Evolutionary conservation across 1,140 invertebrate species (phyloP), one percentile per base, ranked within the genome.

Genomic region (Parapsyche elsis): DNA sequence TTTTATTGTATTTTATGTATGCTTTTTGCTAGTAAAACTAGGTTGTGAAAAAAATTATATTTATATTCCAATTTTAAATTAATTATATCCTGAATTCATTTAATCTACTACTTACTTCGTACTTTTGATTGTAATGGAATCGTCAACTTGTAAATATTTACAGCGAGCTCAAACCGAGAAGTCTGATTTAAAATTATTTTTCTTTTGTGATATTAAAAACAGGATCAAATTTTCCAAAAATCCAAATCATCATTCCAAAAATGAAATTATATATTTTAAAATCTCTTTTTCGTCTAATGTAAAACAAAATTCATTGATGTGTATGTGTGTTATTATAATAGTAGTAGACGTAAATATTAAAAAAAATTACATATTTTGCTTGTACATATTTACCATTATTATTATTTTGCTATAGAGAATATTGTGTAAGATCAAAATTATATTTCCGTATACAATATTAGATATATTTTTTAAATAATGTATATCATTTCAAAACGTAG

Each of bases 111-210:
- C 16, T 5, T 53, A 16, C 49, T 53, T 53, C 16, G 16, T n/a
- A n/a, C 49, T 38, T 7, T 38, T 7, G 30, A 38, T 38, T 38
- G 30, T 38, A 38, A 38, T 4, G 7, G 30, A 38, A 38, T 4
- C 30, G 7, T 38, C 30, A 53, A 5, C 1, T 2, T 53, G 12
- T 53, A n/a, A 53, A 53, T 53, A 53, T 12, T n/a, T 19, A 53
- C 12, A 53, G 12, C 16, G n/a, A 61, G 64, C 64, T 67, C 64
- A 67, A 67, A 26, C 5, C 12, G 5, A 67, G 12, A 67, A 67
- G 64, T 67, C 64, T 67, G 64, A 67, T 67, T 67, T 67, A 26
- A 26, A 19, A 21, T 61, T 61, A 12, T 24, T 67, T 26, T 67
- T 26, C 2, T 30, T 67, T 23, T 61, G 16, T 53, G 16, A 53